Evolutionary conservation across 2,113 vertebrate genomes (phyloP).

Genomic region (Hippocampus abdominalis): DNA sequence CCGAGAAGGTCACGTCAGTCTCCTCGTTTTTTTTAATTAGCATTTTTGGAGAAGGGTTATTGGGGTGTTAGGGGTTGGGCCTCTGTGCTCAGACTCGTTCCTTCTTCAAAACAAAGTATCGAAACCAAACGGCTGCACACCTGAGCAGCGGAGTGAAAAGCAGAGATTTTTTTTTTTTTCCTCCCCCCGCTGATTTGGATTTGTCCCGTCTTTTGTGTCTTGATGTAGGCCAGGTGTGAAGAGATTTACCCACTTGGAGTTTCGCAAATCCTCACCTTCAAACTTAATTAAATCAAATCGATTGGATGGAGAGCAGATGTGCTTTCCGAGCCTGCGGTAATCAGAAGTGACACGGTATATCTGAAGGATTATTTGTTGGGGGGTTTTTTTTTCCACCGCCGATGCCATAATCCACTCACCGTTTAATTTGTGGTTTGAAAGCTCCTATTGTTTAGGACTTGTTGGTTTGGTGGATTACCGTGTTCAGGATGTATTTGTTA

Average conservation of each 20-base stretch:
- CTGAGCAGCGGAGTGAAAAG: neutral
- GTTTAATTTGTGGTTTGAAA: constrained; percentile 7
- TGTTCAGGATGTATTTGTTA: neutral
- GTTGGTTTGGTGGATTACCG: constrained; percentile 18
- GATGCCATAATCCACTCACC: constrained; percentile 25
- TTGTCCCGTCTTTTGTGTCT: constrained; percentile 19
- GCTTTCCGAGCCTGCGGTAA: constrained; percentile 16
- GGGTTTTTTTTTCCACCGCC: constrained; percentile 2
- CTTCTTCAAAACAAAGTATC: constrained; percentile 13
- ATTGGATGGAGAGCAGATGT: constrained; percentile 47
- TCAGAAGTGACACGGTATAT: constrained; percentile 23
- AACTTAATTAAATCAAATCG: constrained; percentile 52
- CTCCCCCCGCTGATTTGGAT: neutral
- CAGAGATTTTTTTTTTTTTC: neutral
- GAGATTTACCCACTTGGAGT: constrained; percentile 29
- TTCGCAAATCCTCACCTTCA: constrained; percentile 38
- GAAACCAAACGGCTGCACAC: neutral
- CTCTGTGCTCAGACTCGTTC: neutral
- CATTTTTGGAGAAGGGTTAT: too few relatives aligned
- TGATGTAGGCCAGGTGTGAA: constrained; percentile 30
- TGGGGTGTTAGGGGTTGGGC: neutral
- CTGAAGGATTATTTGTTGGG: constrained; percentile 28
- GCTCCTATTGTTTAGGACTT: neutral
- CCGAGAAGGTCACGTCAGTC: too few relatives aligned
- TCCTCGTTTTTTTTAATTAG: too few relatives aligned